phyloP scores from a whole-genome alignment of 2,888 invertebrate species.

The Athrips mouffetella region DNA sequence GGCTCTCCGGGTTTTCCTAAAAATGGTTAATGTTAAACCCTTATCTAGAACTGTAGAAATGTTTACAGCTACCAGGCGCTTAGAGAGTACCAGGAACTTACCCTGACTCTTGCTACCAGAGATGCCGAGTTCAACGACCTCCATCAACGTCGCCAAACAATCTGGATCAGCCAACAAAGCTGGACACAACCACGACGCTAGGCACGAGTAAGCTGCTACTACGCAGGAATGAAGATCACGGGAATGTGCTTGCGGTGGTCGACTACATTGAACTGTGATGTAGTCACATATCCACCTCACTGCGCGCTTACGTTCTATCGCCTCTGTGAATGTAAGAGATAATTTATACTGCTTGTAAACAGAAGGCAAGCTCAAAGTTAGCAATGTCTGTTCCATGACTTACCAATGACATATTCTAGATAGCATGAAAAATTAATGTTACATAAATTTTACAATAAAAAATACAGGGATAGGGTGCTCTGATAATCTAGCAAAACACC shows the following conservation, averaged over 20 bases:
- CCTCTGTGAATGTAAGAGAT: too few relatives aligned
- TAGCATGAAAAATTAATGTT: constrained; percentile 41
- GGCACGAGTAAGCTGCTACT: constrained; percentile 94
- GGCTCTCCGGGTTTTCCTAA: constrained; percentile 89
- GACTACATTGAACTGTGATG: constrained; percentile 95
- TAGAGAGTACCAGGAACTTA: background rate
- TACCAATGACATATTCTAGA: constrained; percentile 66
- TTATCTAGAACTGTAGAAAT: too few relatives aligned
- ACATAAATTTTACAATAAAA: too few relatives aligned
- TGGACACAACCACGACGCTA: constrained; percentile 95
- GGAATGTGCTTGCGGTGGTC: constrained; percentile 95
- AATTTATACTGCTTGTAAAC: too few relatives aligned
- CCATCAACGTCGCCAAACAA: constrained; percentile 94
- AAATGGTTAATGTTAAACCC: too few relatives aligned
- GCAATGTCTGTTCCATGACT: constrained; percentile 34
- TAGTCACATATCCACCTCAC: constrained; percentile 99
- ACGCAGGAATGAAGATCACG: constrained; percentile 96
- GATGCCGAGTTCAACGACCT: constrained; percentile 98
- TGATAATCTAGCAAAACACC: too few relatives aligned
- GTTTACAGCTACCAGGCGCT: background rate
- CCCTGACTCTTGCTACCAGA: constrained; percentile 94
- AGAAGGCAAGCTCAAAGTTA: too few relatives aligned
- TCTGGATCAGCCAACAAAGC: constrained; percentile 94
- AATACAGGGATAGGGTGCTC: too few relatives aligned
- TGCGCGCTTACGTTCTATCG: constrained; percentile 92